These are phyloP conservation scores for Punctoribates punctum DNA, from an alignment of 2,888 invertebrate genomes.

Conservation along the genomic window DNA sequence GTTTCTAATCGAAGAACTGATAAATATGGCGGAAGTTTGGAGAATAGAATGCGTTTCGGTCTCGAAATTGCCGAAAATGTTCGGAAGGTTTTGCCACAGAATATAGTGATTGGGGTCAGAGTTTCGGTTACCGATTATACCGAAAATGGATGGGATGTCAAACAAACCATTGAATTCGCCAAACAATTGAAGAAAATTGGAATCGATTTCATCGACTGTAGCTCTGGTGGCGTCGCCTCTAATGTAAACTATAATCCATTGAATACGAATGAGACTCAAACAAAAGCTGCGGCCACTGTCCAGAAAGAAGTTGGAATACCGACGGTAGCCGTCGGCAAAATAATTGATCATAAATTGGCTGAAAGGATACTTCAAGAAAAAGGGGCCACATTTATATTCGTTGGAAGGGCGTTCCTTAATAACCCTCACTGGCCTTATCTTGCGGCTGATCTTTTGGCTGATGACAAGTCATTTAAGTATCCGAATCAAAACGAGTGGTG, in stretches of 20 bases:
- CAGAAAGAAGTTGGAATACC: slow-evolving; percentile 30
- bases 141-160: slow-evolving; percentile 29
- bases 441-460: not conserved
- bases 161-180: slow-evolving; percentile 15
- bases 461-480: not conserved
- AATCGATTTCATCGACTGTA: slow-evolving; percentile 15
- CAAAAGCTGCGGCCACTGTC: not conserved
- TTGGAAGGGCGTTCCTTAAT: slow-evolving; percentile 22
- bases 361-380: slow-evolving; percentile 17
- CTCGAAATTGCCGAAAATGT: slow-evolving; percentile 29
- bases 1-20: slow-evolving; percentile 18
- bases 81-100: not conserved
- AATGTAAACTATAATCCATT: not conserved
- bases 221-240: not conserved
- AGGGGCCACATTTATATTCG: slow-evolving; percentile 24
- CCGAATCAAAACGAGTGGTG: slow-evolving; percentile 36
- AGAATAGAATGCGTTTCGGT: slow-evolving; percentile 32
- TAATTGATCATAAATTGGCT: not conserved
- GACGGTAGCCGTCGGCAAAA: slow-evolving; percentile 32
- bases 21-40: slow-evolving; percentile 36
- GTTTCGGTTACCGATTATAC: slow-evolving; percentile 21
- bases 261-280: not conserved
- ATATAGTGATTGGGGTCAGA: not conserved
- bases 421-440: slow-evolving; percentile 35
- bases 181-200: slow-evolving; percentile 20